Conservation (phyloP, 2,888 invertebrate species). For the Ophion ventricosus region DNA sequence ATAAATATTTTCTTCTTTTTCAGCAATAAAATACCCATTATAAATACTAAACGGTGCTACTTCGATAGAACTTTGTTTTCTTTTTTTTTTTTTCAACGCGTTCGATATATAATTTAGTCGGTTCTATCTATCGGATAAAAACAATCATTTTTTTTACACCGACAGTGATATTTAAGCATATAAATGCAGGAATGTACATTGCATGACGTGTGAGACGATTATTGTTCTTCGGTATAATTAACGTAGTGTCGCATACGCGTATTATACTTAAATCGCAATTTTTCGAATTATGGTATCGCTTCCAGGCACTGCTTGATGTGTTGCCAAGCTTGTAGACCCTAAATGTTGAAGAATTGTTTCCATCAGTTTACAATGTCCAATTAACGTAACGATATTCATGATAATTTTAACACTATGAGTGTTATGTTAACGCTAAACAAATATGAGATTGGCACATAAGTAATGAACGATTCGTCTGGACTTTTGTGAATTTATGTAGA, state of each 20-base stretch:
- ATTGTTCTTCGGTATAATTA: slow-evolving; percentile 78
- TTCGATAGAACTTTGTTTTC: slow-evolving; percentile 46
- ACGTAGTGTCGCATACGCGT: neutral
- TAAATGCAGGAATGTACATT: slow-evolving; percentile 77
- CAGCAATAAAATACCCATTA: slow-evolving; percentile 59
- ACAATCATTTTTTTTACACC: slow-evolving; percentile 60
- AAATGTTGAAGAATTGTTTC: slow-evolving; percentile 69
- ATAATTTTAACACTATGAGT: too few relatives aligned
- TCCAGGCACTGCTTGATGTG: slow-evolving; percentile 90
- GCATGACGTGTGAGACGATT: slow-evolving; percentile 72
- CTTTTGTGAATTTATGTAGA: too few relatives aligned
- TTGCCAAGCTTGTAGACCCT: slow-evolving; percentile 91
- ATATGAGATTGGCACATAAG: too few relatives aligned
- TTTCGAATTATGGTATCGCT: slow-evolving; percentile 52
- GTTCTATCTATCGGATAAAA: slow-evolving; percentile 52
- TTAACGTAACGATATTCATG: neutral
- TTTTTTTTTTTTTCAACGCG: slow-evolving; percentile 30
- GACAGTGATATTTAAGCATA: slow-evolving; percentile 63
- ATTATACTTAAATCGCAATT: neutral
- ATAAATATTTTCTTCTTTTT: slow-evolving; percentile 41
- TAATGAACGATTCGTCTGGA: too few relatives aligned
- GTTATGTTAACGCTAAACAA: too few relatives aligned
- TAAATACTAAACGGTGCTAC: slow-evolving; percentile 62
- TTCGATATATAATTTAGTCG: slow-evolving; percentile 46
- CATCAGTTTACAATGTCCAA: neutral